Evolutionary conservation across 2,797 vertebrate genomes (phyloP), one percentile per base, ranked within the genome.

Genomic region (Lophius americanus): DNA sequence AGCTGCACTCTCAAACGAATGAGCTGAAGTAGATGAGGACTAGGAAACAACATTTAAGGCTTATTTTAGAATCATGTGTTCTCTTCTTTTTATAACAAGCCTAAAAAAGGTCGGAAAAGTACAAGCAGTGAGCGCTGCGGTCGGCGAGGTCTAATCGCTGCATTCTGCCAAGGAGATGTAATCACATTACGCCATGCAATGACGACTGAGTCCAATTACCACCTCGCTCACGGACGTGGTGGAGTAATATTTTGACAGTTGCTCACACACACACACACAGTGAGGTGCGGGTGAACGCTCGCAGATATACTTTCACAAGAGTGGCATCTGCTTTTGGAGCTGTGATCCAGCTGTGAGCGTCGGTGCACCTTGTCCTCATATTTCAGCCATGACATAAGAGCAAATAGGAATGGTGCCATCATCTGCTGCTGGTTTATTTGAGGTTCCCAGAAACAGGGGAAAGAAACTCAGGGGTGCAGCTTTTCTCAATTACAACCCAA

Each of bases 141-240:
- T 92, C 10, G 75, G n/a, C 73, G 85, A 74, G 76, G 76, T 83
- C 79, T 90, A 88, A 90, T 91, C 58, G 64, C 66, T 78, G 83
- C 88, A 91, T 93, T 92, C 88, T 93, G 88, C 80, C 69, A 69
- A 79, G 43, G 84, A 84, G 87, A 86, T 89, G 92, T 93, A 89
- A 93, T 93, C 81, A 65, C 85, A 93, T 92, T 86, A 92, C 85
- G 46, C 73, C 85, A 91, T 83, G 60, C 76, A 5, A 42, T 87
- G 86, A 89, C 68, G 64, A 81, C 81, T 58, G 77, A 68, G 72
- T 61, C 80, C 76, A 77, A 88, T 85, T 82, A 86, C 70, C 68
- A 61, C 70, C 83, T 69, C 58, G 68, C 51, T 55, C 64, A 70
- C 75, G 80, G 56, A 78, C 74, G 72, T n/a, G 69, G 59, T 3